Evolutionary conservation across 2,113 vertebrate genomes (phyloP), one percentile per base, ranked within the genome.

Genomic region (Triplophysa siluroides): DNA sequence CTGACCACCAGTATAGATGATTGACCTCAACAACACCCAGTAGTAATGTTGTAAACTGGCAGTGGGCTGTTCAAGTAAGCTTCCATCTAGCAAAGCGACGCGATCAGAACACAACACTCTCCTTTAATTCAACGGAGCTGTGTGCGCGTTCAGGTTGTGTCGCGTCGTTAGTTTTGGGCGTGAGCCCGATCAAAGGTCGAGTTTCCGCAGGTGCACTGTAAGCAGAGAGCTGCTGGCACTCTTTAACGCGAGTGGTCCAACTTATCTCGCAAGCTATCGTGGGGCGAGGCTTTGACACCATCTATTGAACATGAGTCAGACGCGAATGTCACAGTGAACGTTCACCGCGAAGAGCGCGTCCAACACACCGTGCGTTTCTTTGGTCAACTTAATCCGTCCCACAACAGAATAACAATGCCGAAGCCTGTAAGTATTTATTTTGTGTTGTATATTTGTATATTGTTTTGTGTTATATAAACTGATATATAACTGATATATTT

Each of bases 381-480:
- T 21, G 24, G 52, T 63, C 24, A 41, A 12, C 45, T 19, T 54
- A 29, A 61, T 60, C 23, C 61, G 64, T 78, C 73, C 58, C 54
- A 73, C 10, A 16, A 24, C 85, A 79, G 84, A 84, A 47, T 85
- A 86, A 93, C 90, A 76, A 97, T 97, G 95, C 95, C 95, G 23
- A 96, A 95, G 87, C 94, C 91, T 65, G 95, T 97, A 89, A 93
- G 94, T 83, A 47, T 0, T 63, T 8, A 10, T n/a, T 50, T 72
- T 83, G 7, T 56, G 2, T 54, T 1, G 26, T 29, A 29, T 29
- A 29, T 29, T 54, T 1, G 26, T 29, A 29, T 29, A 29, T 29
- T 29, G 26, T 29, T 29, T 29, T 38, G 33, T 38, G 5, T 38
- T 38, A 1, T 38, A 38, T 38, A 38, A 18, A n/a, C n/a, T n/a